A percentile compares a stretch with the other conserved stretches of the same genome.
Conservation (phyloP, 1,140 invertebrate species). For the Drosophila orosa region DNA sequence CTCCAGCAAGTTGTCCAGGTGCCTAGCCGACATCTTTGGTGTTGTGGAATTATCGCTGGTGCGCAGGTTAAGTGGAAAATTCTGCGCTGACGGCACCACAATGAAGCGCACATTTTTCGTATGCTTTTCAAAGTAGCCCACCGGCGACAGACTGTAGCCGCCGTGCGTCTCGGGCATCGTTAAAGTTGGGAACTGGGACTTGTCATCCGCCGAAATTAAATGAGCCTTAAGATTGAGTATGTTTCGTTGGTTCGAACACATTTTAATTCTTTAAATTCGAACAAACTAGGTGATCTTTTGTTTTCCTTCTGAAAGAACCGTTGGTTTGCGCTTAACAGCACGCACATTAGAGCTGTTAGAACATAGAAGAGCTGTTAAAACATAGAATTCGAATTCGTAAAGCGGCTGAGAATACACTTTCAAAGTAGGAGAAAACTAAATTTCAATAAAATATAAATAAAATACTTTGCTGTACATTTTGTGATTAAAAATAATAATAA, state of each 20-base stretch:
- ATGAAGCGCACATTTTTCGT: constrained; percentile 25
- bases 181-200: constrained; percentile 20
- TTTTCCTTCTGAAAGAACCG: constrained; percentile 1
- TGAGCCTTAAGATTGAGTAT: constrained; percentile 24
- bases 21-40: background rate
- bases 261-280: background rate
- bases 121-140: constrained; percentile 30
- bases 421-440: no score
- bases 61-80: constrained; percentile 30
- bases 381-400: no score
- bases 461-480: no score
- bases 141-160: constrained; percentile 42
- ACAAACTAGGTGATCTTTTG: background rate
- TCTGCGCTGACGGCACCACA: background rate
- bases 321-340: background rate
- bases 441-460: no score
- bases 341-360: background rate
- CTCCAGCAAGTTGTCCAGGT: constrained; percentile 47
- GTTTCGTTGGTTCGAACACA: background rate
- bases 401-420: background rate
- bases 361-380: background rate
- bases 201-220: constrained; percentile 3
- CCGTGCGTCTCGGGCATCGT: constrained; percentile 18
- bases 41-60: background rate
- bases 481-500: background rate